Evolutionary conservation across 2,888 invertebrate species (phyloP), one percentile per base, ranked within the genome.

Genomic region (Meteorus cinctellus): DNA sequence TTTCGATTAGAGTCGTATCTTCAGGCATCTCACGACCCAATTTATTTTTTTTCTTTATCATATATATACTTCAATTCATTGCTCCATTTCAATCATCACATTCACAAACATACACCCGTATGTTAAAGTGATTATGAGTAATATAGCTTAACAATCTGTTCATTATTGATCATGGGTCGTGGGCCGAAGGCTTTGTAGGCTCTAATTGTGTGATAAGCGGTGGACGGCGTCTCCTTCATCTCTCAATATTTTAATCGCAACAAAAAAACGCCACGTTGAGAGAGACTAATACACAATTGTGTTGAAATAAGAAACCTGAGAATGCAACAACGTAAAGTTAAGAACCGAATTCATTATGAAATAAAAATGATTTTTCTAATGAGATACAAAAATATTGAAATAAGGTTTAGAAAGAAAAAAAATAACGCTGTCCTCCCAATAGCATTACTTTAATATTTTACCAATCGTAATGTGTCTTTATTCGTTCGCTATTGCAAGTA

Each of bases 191-290:
- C 83, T 83, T 83, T 76, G 81, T 83, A 83, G 84, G 86, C 84
- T 87, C 84, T 83, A 85, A 85, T 85, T 84, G 86, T 87, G 88
- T 88, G 88, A 88, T 88, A 88, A 85, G 80, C 80, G 84, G 83
- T 79, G 84, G 84, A 85, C 86, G 86, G 84, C 81, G 84, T 81
- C 55, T 55, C 59, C 68, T 66, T 31, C 67, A 69, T 62, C 51
- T 60, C 24, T 63, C 16, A 24, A 45, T 36, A 41, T n/a, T 41
- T 45, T 59, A 69, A 59, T 59, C 34, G 14, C 10, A n/a, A 62
- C 14, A n/a, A 16, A 41, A 27, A 27, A 67, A 6, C 6, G 14
- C 19, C 71, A 48, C 48, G 4, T 48, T 6, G n/a, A 24, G 24
- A 55, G 24, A 5, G 24, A 8, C 24, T n/a, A 24, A 55, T 55